phyloP scores from a whole-genome alignment of 2,113 vertebrate species.

The Pedionomus torquatus region DNA sequence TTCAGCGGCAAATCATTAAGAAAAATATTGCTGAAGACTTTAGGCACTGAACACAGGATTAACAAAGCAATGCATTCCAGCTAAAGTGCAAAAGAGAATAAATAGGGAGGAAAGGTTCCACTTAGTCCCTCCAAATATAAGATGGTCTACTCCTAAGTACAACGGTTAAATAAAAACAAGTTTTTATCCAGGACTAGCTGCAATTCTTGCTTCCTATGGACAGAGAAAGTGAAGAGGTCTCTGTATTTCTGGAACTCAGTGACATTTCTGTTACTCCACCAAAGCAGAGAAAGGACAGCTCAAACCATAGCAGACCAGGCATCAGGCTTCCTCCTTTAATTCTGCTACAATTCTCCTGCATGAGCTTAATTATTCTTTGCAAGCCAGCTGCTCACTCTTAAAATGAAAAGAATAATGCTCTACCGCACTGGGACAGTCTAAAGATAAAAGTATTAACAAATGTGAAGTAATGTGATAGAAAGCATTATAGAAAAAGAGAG shows the following conservation, averaged over 20 bases:
- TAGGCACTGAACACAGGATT: not conserved
- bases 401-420: slow-evolving; percentile 1
- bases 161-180: not conserved
- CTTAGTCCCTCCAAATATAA: not conserved
- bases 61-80: not conserved
- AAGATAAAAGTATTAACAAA: not conserved
- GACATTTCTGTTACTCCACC: not conserved
- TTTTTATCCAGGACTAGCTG: not conserved
- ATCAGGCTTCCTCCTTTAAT: not conserved
- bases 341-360: not conserved
- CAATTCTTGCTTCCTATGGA: not conserved
- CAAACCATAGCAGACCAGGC: not conserved
- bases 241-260: not conserved
- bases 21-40: not conserved
- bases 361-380: not conserved
- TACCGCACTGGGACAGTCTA: not conserved
- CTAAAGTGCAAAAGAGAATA: not conserved
- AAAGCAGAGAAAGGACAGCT: not conserved
- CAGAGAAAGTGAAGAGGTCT: not conserved
- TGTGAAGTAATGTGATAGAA: not conserved
- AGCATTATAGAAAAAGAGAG: not conserved
- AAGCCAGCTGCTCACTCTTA: not conserved
- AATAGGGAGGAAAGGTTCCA: not conserved
- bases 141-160: not conserved
- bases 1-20: not conserved